Base-by-base conservation (phyloP, 2,797 vertebrate species). In the Thaleichthys pacificus region DNA sequence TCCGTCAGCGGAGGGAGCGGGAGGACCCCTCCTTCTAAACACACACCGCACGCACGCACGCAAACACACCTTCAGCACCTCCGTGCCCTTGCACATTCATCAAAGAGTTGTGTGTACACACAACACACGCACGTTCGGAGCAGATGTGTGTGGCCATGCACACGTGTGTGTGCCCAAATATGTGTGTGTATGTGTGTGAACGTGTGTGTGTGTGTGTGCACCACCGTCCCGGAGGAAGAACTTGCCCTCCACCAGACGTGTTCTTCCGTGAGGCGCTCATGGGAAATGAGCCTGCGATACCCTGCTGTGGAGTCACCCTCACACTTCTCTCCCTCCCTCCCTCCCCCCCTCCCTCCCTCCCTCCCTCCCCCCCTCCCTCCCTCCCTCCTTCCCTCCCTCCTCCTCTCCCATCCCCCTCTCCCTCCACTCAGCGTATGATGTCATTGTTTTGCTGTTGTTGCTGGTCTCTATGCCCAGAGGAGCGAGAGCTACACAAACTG, bases 241-340 rank as follows among this genome's bases (percentile, higher is more conserved):
- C 78, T 26, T 80, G 11, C 66, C 68, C 47, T 47, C 61, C 58
- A 28, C 64, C 66, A 61, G 67, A 79, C 79, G 80, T 77, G 69
- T 78, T 87, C 79, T 81, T 87, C 66, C 71, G 66, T 82, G 80
- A 81, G 83, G 86, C 72, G 84, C 88, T 90, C 79, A 70, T 71
- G 87, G 84, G 85, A 88, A 86, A 89, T 91, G 79, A 90, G 75
- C 81, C 77, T 74, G 79, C 73, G 82, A 86, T 83, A 79, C 78
- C 77, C 79, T 78, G 71, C 89, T 86, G 87, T 78, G 81, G 82
- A 85, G 74, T 76, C 71, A 67, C 54, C 66, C 63, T 70, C 57
- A 62, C 26, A 70, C 38, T 26, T 8, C 8, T 14, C 42, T 6
- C 8, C 35, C 8, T 8, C 8, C 35, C 5, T 35, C 35, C 5